A percentile compares a stretch with the other conserved stretches of the same genome.
Evolutionary conservation across 1,140 invertebrate genomes (phyloP).

Genomic region (Globodera rostochiensis): DNA sequence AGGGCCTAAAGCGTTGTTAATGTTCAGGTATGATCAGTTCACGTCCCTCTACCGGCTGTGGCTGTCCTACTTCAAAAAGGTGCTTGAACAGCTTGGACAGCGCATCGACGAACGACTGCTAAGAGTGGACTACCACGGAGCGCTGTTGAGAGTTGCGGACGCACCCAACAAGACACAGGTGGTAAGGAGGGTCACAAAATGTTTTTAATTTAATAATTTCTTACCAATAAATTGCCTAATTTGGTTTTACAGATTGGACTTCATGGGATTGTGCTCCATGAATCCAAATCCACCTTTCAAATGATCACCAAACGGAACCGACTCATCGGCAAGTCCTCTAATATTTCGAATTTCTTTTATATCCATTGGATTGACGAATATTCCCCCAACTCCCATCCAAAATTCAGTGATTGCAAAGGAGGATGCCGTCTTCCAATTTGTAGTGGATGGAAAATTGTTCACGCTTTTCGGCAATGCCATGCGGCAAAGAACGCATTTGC

Average conservation of each 20-base stretch:
- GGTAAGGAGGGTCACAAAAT: not conserved
- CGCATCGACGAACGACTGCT: slow-evolving; percentile 36
- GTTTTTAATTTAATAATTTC: slow-evolving; percentile 12
- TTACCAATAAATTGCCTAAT: not conserved
- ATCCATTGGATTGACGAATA: slow-evolving; percentile 19
- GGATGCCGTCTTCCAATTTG: slow-evolving; percentile 45
- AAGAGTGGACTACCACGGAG: slow-evolving; percentile 44
- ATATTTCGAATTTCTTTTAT: not conserved
- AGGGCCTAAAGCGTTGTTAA: too few relatives aligned
- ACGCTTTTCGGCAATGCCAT: slow-evolving; percentile 50
- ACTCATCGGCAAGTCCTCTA: slow-evolving; percentile 41
- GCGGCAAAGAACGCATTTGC: slow-evolving; percentile 38
- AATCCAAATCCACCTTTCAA: slow-evolving; percentile 49
- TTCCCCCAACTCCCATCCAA: slow-evolving; percentile 24
- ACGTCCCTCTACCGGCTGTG: slow-evolving; percentile 32
- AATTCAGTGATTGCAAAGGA: slow-evolving; percentile 50
- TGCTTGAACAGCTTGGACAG: slow-evolving; percentile 31
- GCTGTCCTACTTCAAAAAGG: slow-evolving; percentile 37
- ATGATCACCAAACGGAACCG: slow-evolving; percentile 43
- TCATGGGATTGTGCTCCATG: slow-evolving; percentile 51
- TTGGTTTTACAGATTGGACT: slow-evolving; percentile 43
- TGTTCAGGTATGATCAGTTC: slow-evolving; percentile 30
- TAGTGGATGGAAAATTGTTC: slow-evolving; percentile 45
- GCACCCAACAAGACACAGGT: slow-evolving; percentile 43
- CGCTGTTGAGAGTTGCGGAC: slow-evolving; percentile 37